phyloP scores from a whole-genome alignment of 2,113 vertebrate genomes.

The Equus przewalskii region DNA sequence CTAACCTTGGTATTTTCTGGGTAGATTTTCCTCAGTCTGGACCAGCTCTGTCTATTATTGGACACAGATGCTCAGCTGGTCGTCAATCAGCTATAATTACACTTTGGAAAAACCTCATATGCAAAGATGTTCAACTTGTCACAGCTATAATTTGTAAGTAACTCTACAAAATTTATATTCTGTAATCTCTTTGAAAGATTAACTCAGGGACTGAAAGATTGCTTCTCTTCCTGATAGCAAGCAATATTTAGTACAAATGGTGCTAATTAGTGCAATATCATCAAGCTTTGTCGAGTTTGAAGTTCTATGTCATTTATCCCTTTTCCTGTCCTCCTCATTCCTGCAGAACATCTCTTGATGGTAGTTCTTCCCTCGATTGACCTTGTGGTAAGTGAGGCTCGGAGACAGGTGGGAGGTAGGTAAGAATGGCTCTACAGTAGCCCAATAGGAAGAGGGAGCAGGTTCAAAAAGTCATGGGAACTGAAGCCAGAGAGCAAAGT shows the following conservation, averaged over 20 bases:
- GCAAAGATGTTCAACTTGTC: neutral
- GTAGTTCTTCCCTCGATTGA: neutral
- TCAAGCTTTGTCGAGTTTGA: neutral
- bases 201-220: constrained; percentile 26
- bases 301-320: neutral
- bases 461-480: neutral
- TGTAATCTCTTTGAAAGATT: constrained; percentile 51
- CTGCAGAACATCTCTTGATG: neutral
- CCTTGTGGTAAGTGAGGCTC: neutral
- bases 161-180: constrained; percentile 33
- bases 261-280: neutral
- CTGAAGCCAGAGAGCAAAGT: neutral
- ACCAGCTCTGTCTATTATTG: neutral
- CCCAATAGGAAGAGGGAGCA: neutral
- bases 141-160: constrained; percentile 31
- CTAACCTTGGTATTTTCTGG: constrained; percentile 9
- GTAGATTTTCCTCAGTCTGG: neutral
- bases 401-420: neutral
- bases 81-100: neutral
- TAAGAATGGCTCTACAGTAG: neutral
- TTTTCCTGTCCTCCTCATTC: neutral
- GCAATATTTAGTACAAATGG: neutral
- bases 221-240: neutral
- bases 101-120: constrained; percentile 1
- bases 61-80: neutral